phyloP scores from a whole-genome alignment of 2,888 invertebrate species.

The Hylaea fasciaria region DNA sequence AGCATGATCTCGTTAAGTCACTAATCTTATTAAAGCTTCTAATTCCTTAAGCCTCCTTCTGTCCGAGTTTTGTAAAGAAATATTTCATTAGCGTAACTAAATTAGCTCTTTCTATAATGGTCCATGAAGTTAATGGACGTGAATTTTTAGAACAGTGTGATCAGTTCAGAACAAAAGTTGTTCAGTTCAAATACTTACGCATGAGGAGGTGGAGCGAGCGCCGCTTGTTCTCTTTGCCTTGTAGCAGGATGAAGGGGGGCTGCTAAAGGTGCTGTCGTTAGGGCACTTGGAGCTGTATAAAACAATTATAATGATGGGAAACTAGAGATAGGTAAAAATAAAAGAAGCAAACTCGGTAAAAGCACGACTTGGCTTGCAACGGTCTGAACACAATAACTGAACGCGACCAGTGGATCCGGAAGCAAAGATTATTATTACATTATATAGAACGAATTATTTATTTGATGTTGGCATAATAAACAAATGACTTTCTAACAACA shows the following conservation, averaged over 20 bases:
- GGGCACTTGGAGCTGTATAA: slow-evolving; percentile 65
- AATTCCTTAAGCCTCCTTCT: slow-evolving; percentile 10
- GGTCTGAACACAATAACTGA: too few species aligned
- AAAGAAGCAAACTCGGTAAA: too few species aligned
- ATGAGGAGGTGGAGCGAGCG: slow-evolving; percentile 78
- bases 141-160: slow-evolving; percentile 44
- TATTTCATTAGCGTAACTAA: slow-evolving; percentile 29
- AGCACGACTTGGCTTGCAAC: too few species aligned
- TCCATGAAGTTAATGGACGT: slow-evolving; percentile 74
- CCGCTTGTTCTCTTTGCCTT: slow-evolving; percentile 73
- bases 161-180: slow-evolving; percentile 1
- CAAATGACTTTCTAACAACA: too few species aligned
- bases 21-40: slow-evolving; percentile 25
- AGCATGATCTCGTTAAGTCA: slow-evolving; percentile 21
- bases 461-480: too few species aligned
- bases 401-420: too few species aligned
- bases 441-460: too few species aligned
- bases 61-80: slow-evolving; percentile 9
- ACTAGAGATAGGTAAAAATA: too few species aligned
- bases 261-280: slow-evolving; percentile 73
- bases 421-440: too few species aligned
- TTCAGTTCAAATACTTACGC: slow-evolving; percentile 66
- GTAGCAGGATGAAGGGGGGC: slow-evolving; percentile 78
- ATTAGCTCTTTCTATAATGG: slow-evolving; percentile 63
- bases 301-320: neutral